phyloP scores from a whole-genome alignment of 2,113 vertebrate genomes.

The Ctenomys sociabilis region DNA sequence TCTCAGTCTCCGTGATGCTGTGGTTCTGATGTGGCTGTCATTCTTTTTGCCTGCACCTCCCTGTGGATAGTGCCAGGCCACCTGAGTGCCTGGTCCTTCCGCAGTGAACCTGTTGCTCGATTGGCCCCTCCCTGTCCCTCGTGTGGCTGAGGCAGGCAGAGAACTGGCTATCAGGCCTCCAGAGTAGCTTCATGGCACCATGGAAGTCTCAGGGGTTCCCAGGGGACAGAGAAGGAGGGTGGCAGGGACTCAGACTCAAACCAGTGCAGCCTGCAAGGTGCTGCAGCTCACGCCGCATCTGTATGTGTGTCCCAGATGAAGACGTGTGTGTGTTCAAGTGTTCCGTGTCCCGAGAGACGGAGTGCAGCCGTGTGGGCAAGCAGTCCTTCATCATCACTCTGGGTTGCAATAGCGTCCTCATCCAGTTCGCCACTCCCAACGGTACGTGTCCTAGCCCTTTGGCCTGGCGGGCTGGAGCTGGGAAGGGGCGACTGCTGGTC shows the following conservation, averaged over 20 bases:
- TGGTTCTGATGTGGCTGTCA: background rate
- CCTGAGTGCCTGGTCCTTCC: background rate
- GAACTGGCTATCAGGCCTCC: background rate
- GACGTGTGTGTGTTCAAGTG: conserved; percentile 96
- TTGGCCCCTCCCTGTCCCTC: background rate
- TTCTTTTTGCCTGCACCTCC: background rate
- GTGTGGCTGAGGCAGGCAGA: background rate
- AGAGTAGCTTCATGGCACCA: background rate
- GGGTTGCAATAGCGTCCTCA: conserved; percentile 95
- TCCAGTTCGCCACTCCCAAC: conserved; percentile 94
- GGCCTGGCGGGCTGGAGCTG: background rate
- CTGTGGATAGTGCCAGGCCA: background rate
- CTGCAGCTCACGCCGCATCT: rapidly evolving
- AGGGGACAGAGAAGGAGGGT: background rate
- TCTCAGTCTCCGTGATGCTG: background rate
- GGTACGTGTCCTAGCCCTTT: conserved; percentile 82
- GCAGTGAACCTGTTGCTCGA: background rate
- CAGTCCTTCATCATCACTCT: conserved; percentile 98
- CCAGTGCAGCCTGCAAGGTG: rapidly evolving
- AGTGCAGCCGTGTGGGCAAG: conserved; percentile 97
- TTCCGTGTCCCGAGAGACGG: conserved; percentile 92
- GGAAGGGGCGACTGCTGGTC: background rate
- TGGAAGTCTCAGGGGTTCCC: background rate
- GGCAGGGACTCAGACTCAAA: background rate
- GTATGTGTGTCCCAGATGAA: conserved; percentile 85